These are phyloP conservation scores for Oriolus oriolus DNA, from an alignment of 2,113 vertebrate species.

Conservation along the genomic window DNA sequence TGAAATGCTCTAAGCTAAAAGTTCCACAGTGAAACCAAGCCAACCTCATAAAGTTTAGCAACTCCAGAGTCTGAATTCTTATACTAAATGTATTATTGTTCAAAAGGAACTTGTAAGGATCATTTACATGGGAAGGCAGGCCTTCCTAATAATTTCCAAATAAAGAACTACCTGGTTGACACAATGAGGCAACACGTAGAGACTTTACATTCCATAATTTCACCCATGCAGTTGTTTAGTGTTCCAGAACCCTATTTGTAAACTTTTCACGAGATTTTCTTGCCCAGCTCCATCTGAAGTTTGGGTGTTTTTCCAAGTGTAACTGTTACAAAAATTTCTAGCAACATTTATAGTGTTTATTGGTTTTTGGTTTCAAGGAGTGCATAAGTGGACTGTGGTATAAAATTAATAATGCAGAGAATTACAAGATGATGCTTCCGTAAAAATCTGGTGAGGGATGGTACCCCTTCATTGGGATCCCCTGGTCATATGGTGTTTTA, in stretches of 20 bases:
- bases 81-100: background rate
- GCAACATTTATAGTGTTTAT: background rate
- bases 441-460: background rate
- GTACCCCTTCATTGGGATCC: background rate
- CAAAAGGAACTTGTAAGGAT: conserved; percentile 16
- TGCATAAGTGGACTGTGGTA: background rate
- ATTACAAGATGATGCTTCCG: background rate
- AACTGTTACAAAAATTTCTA: background rate
- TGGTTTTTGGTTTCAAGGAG: background rate
- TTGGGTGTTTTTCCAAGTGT: background rate
- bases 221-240: background rate
- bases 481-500: background rate
- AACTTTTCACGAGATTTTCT: background rate
- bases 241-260: background rate
- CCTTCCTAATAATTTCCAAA: conserved; percentile 19
- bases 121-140: conserved; percentile 2
- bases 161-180: background rate
- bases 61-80: conserved; percentile 36
- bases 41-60: conserved; percentile 35
- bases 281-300: background rate
- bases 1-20: conserved; percentile 18
- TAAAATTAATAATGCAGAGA: background rate
- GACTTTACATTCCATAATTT: background rate
- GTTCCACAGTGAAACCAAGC: conserved; percentile 15
- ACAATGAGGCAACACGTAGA: background rate